phyloP scores from a whole-genome alignment of 1,140 invertebrate genomes.

The Drosophila sturtevanti region DNA sequence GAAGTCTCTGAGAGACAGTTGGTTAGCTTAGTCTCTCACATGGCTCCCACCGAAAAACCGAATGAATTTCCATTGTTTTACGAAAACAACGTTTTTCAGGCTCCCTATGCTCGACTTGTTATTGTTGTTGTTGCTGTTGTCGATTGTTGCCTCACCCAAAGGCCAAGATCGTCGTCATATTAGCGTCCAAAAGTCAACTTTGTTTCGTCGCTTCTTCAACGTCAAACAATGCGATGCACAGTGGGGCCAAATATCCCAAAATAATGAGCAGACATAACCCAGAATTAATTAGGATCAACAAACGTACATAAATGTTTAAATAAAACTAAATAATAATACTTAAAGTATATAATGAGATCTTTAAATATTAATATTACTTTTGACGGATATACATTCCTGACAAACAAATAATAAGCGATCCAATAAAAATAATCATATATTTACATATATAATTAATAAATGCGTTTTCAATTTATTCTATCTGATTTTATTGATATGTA shows the following conservation, averaged over 20 bases:
- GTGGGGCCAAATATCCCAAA: neutral
- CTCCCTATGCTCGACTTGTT: slow-evolving; percentile 43
- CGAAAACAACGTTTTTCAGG: slow-evolving; percentile 49
- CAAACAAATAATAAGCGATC: too few species aligned
- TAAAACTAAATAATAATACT: too few species aligned
- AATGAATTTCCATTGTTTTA: slow-evolving; percentile 79
- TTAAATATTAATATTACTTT: too few species aligned
- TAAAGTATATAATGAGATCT: too few species aligned
- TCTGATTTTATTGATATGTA: too few species aligned
- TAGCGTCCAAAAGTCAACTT: slow-evolving; percentile 74
- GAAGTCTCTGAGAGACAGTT: slow-evolving; percentile 41
- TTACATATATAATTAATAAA: too few species aligned
- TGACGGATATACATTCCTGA: too few species aligned
- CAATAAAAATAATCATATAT: too few species aligned
- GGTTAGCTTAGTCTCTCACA: slow-evolving; percentile 11
- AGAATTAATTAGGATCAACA: too few species aligned
- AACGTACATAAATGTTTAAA: too few species aligned
- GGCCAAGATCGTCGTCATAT: slow-evolving; percentile 80
- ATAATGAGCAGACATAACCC: too few species aligned
- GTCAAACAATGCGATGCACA: slow-evolving; percentile 15
- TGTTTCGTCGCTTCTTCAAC: slow-evolving; percentile 58
- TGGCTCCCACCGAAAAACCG: slow-evolving; percentile 40
- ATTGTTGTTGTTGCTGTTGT: slow-evolving; percentile 35
- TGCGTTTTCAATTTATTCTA: too few species aligned
- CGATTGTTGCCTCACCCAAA: slow-evolving; percentile 61